phyloP scores from a whole-genome alignment of 2,113 vertebrate genomes.

The Phoenicopterus ruber region DNA sequence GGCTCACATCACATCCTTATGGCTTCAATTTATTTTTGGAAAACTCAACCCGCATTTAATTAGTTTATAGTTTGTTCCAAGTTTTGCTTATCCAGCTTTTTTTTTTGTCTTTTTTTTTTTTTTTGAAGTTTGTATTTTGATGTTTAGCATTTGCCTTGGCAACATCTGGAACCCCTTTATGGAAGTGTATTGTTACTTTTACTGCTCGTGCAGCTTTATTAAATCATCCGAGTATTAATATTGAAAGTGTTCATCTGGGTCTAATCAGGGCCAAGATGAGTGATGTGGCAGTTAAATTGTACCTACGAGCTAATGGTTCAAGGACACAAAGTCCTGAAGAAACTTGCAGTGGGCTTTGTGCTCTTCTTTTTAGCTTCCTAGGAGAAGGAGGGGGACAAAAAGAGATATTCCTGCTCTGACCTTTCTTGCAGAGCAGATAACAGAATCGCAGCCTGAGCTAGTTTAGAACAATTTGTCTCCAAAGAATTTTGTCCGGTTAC shows the following conservation, averaged over 20 bases:
- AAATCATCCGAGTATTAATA: slow-evolving; percentile 72
- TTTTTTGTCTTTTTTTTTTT: background rate
- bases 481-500: slow-evolving; percentile 35
- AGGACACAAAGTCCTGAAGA: slow-evolving; percentile 50
- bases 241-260: slow-evolving; percentile 76
- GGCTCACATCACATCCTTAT: slow-evolving; percentile 76
- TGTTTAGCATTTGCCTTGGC: slow-evolving; percentile 75
- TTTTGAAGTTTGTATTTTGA: slow-evolving; percentile 73
- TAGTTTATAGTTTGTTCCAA: slow-evolving; percentile 77
- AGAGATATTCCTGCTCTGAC: slow-evolving; percentile 24
- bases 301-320: slow-evolving; percentile 48
- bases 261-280: slow-evolving; percentile 78
- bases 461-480: slow-evolving; percentile 54
- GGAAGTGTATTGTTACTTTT: slow-evolving; percentile 73
- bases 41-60: slow-evolving; percentile 76
- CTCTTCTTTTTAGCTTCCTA: slow-evolving; percentile 19
- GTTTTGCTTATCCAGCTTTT: slow-evolving; percentile 72
- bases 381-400: background rate
- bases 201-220: slow-evolving; percentile 76
- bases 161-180: slow-evolving; percentile 79
- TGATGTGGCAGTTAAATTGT: slow-evolving; percentile 74
- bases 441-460: slow-evolving; percentile 28
- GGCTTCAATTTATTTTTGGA: slow-evolving; percentile 86
- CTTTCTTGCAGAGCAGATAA: slow-evolving; percentile 42
- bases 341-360: slow-evolving; percentile 11